Conservation (phyloP, 2,113 vertebrate genomes). For the Malurus alboscapulatus region DNA sequence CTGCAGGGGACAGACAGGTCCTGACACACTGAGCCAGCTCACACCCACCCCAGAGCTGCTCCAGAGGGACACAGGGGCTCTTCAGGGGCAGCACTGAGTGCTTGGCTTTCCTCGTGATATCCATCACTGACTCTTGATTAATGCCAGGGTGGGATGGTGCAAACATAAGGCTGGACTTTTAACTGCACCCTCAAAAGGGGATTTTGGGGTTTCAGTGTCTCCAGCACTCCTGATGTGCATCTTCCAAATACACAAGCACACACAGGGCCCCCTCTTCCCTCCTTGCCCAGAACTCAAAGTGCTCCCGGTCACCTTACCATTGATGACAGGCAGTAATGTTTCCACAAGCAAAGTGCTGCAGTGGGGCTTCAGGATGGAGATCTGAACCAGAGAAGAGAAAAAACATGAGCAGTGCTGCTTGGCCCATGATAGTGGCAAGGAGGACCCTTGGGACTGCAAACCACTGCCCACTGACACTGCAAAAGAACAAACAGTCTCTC, state of each 20-base stretch:
- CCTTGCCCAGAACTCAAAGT: background rate
- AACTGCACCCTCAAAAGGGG: background rate
- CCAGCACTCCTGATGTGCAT: background rate
- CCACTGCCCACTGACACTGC: background rate
- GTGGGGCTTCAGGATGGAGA: background rate
- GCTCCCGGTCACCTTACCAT: background rate
- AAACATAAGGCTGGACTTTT: background rate
- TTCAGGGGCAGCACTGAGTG: rapidly evolving
- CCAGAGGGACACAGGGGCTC: background rate
- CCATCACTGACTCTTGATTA: background rate
- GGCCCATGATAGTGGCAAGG: background rate
- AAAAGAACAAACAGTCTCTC: background rate
- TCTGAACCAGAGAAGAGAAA: background rate
- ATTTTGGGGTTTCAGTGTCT: background rate
- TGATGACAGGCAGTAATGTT: background rate
- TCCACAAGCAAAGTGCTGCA: background rate
- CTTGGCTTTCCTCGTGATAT: background rate
- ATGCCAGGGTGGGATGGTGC: too few species aligned
- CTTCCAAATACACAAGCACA: rapidly evolving
- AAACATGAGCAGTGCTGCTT: background rate
- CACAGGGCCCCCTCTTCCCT: rapidly evolving
- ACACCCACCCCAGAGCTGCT: rapidly evolving
- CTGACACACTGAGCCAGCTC: background rate
- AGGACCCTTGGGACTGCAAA: background rate
- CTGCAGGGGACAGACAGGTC: background rate